Base-by-base conservation (phyloP, 2,113 vertebrate species). In the Ailurus styani region DNA sequence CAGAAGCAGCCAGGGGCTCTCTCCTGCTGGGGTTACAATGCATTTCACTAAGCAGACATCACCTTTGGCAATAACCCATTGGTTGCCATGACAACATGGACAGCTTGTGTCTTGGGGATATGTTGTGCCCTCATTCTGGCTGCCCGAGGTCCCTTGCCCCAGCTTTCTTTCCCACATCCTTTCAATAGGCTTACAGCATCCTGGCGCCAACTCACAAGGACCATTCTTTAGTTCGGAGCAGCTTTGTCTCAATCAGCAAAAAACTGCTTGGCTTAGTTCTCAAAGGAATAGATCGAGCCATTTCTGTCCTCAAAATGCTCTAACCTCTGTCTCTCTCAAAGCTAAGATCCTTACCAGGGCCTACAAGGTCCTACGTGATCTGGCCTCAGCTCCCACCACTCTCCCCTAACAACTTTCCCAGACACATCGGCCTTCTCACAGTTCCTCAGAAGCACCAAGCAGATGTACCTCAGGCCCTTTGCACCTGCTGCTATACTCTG, bases 131-230 rank as follows among this genome's bases (percentile, higher is more conserved):
- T 97, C n/a, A 2, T 88, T 95, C 87, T 20, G 15, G 77, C 47
- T 55, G 64, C 47, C 62, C 5, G 1, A 2, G 31, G 70, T 91
- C 66, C 64, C 25, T 12, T 31, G 73, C 55, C 88, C 81, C 89
- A 70, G 95, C 62, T 88, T 66, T 91, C 68, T 82, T 87, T 92
- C 92, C 97, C 89, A 78, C 72, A 82, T 64, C 66, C 40, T 91
- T 95, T 95, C 72, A 82, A 72, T 31, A 68, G 82, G 57, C 68
- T 62, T 15, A 3, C 20, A 14, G 29, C 68, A 47, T 21, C 78
- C 97, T 50, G 97, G 97, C 54, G 62, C 97, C 90, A 45, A 52
- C 81, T 34, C 72, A 45, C 82, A 42, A 7, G 1, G 29, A 68
- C 89, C 27, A 4, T 31, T 78, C 93, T 86, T 73, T 54, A 20